Evolutionary conservation across 2,797 vertebrate genomes (phyloP), one percentile per base, ranked within the genome.

Genomic region (Dermochelys coriacea): DNA sequence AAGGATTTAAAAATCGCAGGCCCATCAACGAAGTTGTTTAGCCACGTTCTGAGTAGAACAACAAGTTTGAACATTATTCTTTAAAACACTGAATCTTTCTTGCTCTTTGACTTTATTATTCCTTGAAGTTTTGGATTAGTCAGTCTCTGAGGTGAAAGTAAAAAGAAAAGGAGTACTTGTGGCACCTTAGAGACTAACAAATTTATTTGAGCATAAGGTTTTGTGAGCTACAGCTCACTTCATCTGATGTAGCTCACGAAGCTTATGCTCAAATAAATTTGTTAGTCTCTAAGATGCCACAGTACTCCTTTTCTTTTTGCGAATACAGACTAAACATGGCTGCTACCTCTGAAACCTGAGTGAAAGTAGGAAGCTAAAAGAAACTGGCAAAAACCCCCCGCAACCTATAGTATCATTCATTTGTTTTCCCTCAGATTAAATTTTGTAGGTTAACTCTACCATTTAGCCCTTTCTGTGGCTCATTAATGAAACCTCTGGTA

Each of bases 61-160:
- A 4, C 71, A 37, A n/a, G n/a, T 79, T 87, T 50, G 84, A 79
- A 86, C 90, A 37, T 89, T 91, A 94, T 93, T 95, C 92, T 54
- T 54, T 25, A 54, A 54, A 54, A 91, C 16, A 59, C 29, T 31
- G 37, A 55, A 82, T 86, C 50, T 84, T 77, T 89, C 57, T 45
- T 31, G 27, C 71, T 47, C 61, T 88, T 91, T 68, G 52, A 82
- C 34, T 18, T 85, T 89, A 88, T 79, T 45, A 77, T 59, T 61
- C 91, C 82, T 57, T 89, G 88, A 83, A 59, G 15, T 85, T 85
- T 94, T 91, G 34, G 29, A 59, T 80, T 74, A 64, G 52, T 94
- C 85, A 85, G 41, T 94, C 91, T 86, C 75, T 37, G 41, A 41
- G 5, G 5, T 41, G 41, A 41, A 41, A 41, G 41, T 41, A 41